These are phyloP conservation scores for Eumacrocentrus americanus DNA, from an alignment of 2,888 invertebrate genomes.

Conservation along the genomic window DNA sequence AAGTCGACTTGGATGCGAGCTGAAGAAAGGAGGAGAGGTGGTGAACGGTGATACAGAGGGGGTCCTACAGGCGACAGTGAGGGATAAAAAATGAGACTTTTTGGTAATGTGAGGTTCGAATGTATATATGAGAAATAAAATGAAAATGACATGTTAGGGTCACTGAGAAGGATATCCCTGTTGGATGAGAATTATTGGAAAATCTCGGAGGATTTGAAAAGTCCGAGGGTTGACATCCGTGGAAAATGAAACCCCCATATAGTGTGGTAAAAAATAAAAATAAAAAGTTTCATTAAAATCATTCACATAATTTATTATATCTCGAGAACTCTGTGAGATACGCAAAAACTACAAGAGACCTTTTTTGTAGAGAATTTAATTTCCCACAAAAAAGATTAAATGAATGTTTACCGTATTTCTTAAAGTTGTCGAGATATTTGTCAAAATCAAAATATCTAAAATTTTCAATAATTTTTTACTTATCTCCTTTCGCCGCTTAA, in stretches of 20 bases:
- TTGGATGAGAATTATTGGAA: conserved; percentile 26
- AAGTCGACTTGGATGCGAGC: conserved; percentile 24
- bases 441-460: too few relatives aligned
- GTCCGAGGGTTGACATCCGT: neutral
- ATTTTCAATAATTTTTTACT: too few relatives aligned
- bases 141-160: conserved; percentile 33
- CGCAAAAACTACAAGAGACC: too few relatives aligned
- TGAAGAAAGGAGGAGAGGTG: conserved; percentile 21
- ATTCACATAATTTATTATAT: too few relatives aligned
- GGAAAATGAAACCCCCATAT: neutral
- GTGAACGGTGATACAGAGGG: neutral
- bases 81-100: neutral
- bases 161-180: conserved; percentile 5
- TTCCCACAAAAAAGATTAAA: too few relatives aligned
- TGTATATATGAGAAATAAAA: conserved; percentile 36
- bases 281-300: too few relatives aligned
- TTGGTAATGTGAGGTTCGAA: conserved; percentile 32
- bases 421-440: too few relatives aligned
- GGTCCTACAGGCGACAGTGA: neutral
- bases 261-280: neutral
- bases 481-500: too few relatives aligned
- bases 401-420: too few relatives aligned
- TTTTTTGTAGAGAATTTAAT: too few relatives aligned
- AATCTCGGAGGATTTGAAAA: conserved; percentile 34
- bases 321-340: too few relatives aligned